Evolutionary conservation across 2,797 vertebrate species (phyloP), one percentile per base, ranked within the genome.

Genomic region (Microchirus variegatus): DNA sequence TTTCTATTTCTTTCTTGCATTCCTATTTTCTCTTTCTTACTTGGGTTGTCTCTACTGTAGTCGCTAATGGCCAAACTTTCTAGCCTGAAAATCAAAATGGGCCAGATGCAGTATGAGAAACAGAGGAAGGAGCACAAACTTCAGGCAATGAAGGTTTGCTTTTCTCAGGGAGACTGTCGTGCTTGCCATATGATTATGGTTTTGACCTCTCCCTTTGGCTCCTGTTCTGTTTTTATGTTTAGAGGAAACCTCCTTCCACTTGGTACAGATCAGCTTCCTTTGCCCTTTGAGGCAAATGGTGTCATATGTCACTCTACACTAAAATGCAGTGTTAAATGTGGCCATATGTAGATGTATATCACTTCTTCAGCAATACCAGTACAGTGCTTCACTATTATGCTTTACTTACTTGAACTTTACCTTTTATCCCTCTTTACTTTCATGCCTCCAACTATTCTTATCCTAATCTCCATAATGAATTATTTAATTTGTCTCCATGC

Each of bases 31-130:
- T 84, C 76, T 89, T 80, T 77, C 85, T 94, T 71, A 75, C 86
- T 91, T 85, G 90, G 88, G 74, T 90, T 72, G 63, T 93, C 76
- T 93, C 84, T 91, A 69, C 93, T 86, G 79, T 93, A 99, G 97
- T 96, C 94, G 70, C 88, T 99, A 94, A 98, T 98, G 97, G 97
- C 97, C 89, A 98, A 98, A 91, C 95, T 97, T 89, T 98, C 97
- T 95, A 99, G 97, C 92, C 95, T 97, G 96, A 99, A 98, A 98
- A 96, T 98, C 95, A 97, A 96, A 93, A 95, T 97, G 94, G 95
- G 95, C 91, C 97, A 99, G 95, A 94, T 98, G 95, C 96, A 97
- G 92, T 98, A 94, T 94, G 97, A 98, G 90, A 98, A 97, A 91
- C 95, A 96, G 90, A 95, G 94, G 94, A 95, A 93, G 94, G 96